phyloP scores from a whole-genome alignment of 2,113 vertebrate genomes.

The Desmodus rotundus region DNA sequence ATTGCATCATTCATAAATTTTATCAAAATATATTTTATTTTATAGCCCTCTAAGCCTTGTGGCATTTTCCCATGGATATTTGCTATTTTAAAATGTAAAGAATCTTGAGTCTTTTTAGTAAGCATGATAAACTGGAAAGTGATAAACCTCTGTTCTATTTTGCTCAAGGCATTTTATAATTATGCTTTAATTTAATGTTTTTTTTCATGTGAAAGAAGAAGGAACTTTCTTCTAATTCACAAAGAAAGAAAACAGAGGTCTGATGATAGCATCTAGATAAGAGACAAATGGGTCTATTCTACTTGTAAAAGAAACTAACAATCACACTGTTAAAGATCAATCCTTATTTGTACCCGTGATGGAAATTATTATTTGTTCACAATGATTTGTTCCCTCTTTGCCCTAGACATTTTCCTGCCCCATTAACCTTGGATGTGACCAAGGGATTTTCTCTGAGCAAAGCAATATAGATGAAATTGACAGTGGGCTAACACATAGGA shows the following conservation, averaged over 20 bases:
- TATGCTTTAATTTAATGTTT: neutral
- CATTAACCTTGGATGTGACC: neutral
- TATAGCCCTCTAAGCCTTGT: neutral
- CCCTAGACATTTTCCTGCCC: neutral
- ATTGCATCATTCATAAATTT: neutral
- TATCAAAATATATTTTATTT: neutral
- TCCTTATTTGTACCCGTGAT: neutral
- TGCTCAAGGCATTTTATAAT: neutral
- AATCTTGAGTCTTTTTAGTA: neutral
- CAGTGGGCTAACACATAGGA: neutral
- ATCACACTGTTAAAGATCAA: neutral
- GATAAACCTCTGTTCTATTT: neutral
- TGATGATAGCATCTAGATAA: neutral
- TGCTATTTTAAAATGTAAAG: neutral
- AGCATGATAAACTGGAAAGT: neutral
- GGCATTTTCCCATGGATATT: neutral
- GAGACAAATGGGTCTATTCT: neutral
- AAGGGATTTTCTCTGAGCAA: neutral
- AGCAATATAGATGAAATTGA: neutral
- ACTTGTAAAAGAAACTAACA: neutral
- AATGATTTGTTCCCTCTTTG: neutral
- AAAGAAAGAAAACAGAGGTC: neutral
- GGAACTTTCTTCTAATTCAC: neutral
- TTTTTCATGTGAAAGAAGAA: neutral
- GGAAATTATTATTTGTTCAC: neutral